phyloP scores from a whole-genome alignment of 2,113 vertebrate genomes.

The Oophaga pumilio region DNA sequence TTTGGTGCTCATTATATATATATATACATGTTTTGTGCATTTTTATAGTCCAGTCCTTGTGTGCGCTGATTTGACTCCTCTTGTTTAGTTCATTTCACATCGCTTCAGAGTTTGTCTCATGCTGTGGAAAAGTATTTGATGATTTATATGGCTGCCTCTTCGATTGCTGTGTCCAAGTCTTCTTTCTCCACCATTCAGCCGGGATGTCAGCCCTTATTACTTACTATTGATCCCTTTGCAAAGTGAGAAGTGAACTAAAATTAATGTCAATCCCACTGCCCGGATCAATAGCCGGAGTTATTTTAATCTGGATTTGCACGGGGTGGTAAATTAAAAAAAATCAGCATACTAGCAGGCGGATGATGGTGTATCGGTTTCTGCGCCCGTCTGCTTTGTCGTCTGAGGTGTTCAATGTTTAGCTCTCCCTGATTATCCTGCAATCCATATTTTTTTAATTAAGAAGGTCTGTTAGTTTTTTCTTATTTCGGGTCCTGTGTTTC shows the following conservation, averaged over 20 bases:
- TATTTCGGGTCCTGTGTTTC: conserved; percentile 83
- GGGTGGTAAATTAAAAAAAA: conserved; percentile 88
- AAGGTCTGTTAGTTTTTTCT: conserved; percentile 81
- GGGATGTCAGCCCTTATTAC: conserved; percentile 96
- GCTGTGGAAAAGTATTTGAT: conserved; percentile 86
- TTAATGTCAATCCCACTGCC: conserved; percentile 97
- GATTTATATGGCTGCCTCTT: conserved; percentile 91
- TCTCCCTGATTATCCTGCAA: conserved; percentile 75
- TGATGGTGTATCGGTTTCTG: conserved; percentile 74
- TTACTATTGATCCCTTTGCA: conserved; percentile 95
- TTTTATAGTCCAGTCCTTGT: conserved; percentile 16
- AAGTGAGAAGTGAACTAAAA: conserved; percentile 98
- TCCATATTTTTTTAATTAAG: conserved; percentile 87
- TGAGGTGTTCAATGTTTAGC: conserved; percentile 68
- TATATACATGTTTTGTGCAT: not conserved
- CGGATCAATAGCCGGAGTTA: conserved; percentile 92
- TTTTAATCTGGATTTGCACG: conserved; percentile 91
- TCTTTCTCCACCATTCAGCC: conserved; percentile 86
- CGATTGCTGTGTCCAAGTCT: conserved; percentile 86
- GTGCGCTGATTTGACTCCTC: conserved; percentile 71
- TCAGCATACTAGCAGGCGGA: conserved; percentile 79
- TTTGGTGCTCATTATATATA: not conserved
- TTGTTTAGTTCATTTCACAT: conserved; percentile 82
- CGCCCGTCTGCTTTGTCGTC: conserved; percentile 66
- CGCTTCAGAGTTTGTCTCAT: conserved; percentile 83